These are phyloP conservation scores for Himalopsyche anomala DNA, from an alignment of 2,888 invertebrate species.

Conservation along the genomic window DNA sequence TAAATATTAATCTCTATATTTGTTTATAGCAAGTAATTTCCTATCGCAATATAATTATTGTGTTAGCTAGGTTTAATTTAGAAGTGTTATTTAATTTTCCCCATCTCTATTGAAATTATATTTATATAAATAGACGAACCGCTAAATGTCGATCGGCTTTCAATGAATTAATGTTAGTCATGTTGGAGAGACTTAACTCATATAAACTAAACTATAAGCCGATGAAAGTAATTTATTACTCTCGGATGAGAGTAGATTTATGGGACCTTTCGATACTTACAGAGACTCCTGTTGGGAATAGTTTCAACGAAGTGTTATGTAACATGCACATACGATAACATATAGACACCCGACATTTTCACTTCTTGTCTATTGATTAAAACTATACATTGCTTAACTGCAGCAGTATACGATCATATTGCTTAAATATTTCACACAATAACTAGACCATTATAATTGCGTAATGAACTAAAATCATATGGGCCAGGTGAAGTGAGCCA, in stretches of 20 bases:
- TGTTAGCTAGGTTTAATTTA: not conserved
- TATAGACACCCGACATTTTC: too few species aligned
- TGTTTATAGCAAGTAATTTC: too few species aligned
- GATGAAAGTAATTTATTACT: conserved; percentile 33
- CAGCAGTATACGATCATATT: too few species aligned
- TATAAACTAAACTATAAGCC: conserved; percentile 42
- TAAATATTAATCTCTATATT: too few species aligned
- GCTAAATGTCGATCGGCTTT: conserved; percentile 34
- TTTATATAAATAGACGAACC: conserved; percentile 21
- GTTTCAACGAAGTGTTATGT: not conserved
- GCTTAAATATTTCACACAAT: too few species aligned
- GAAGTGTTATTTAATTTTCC: not conserved
- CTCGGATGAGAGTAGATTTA: conserved; percentile 27
- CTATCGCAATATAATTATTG: not conserved
- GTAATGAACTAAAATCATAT: too few species aligned
- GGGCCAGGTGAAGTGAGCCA: too few species aligned
- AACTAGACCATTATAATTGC: too few species aligned
- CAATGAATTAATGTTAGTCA: conserved; percentile 34
- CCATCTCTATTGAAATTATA: not conserved
- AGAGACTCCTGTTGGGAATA: not conserved
- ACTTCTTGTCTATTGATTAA: too few species aligned
- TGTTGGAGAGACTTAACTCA: conserved; percentile 12
- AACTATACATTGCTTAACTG: too few species aligned
- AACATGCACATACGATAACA: not conserved
- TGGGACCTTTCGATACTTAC: conserved; percentile 29